Evolutionary conservation across 2,797 vertebrate species (phyloP), one percentile per base, ranked within the genome.

Genomic region (Lacerta bilineata): DNA sequence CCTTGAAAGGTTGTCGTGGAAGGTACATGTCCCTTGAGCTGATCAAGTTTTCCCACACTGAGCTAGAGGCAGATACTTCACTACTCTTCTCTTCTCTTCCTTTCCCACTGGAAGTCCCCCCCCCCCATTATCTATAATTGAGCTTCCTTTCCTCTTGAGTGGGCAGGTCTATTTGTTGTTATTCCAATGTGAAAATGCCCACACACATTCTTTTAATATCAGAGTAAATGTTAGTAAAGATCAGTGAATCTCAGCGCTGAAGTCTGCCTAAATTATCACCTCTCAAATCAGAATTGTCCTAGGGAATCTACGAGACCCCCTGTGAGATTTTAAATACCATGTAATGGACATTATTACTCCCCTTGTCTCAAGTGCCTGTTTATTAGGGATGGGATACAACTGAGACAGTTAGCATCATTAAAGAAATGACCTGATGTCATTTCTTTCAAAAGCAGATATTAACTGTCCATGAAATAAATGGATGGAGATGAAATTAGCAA

Each of bases 401-500:
- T 88, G 0, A 91, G 85, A 43, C 4, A 46, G 79, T 69, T 64
- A 1, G 17, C 86, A 84, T 20, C 80, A 93, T 93, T 84, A 89
- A 92, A 4, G 3, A 72, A 20, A 2, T 72, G 76, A 3, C 0
- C 7, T 75, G 29, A 59, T 90, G 86, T 88, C 84, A 55, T 23
- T 15, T 27, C 68, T 87, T 89, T 15, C 80, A 29, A 92, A 69
- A 90, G 36, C 1, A 90, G 25, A 27, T 17, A 64, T 66, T 71
- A 74, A 5, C 81, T 33, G 33, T 79, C 80, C 72, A 87, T 72
- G 1, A 92, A 90, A 89, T 27, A n/a, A 87, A 36, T 8, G 90
- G 43, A 92, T 85, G n/a, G 88, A 66, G 72, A 50, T 13, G 76
- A 13, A 93, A 89, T 6, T 91, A 85, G 75, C 5, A 64, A 87